Evolutionary conservation across 2,797 vertebrate genomes (phyloP).

Genomic region (Myiotriccus ornatus): DNA sequence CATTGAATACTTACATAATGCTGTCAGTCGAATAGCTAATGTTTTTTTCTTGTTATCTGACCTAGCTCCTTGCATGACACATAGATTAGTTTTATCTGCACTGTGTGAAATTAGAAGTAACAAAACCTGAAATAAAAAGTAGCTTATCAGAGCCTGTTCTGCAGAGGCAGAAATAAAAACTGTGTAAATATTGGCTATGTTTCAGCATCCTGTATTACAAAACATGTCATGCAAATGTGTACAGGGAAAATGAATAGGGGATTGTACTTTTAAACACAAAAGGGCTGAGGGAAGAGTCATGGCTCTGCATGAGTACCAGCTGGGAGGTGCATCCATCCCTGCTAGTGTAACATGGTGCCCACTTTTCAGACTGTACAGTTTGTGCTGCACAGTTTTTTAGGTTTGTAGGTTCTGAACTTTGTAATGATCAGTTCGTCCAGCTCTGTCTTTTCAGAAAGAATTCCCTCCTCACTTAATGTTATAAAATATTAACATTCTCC

Average conservation of each 20-base stretch:
- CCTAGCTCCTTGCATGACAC: slow-evolving; percentile 6
- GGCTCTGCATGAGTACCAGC: not conserved
- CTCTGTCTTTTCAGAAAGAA: not conserved
- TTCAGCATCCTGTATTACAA: slow-evolving; percentile 32
- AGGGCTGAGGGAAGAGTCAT: not conserved
- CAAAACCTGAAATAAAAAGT: slow-evolving; percentile 42
- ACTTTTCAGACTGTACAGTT: fast-evolving
- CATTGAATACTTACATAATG: slow-evolving; percentile 8
- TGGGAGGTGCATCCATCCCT: not conserved
- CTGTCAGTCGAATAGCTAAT: not conserved
- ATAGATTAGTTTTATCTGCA: slow-evolving; percentile 38
- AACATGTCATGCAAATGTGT: not conserved
- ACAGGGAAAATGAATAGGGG: not conserved
- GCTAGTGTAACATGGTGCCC: fast-evolving
- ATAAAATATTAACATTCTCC: not conserved
- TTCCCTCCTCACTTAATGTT: fast-evolving
- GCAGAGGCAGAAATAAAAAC: slow-evolving; percentile 7
- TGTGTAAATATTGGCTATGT: slow-evolving; percentile 6
- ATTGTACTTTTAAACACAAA: not conserved
- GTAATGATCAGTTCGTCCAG: not conserved
- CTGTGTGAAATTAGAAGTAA: slow-evolving; percentile 43
- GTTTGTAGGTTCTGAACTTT: not conserved
- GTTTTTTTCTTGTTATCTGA: slow-evolving; percentile 35
- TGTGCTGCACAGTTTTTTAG: not conserved
- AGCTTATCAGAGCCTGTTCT: slow-evolving; percentile 42